Evolutionary conservation across 2,888 invertebrate species (phyloP), one percentile per base, ranked within the genome.

Genomic region (Phragmatobia fuliginosa): DNA sequence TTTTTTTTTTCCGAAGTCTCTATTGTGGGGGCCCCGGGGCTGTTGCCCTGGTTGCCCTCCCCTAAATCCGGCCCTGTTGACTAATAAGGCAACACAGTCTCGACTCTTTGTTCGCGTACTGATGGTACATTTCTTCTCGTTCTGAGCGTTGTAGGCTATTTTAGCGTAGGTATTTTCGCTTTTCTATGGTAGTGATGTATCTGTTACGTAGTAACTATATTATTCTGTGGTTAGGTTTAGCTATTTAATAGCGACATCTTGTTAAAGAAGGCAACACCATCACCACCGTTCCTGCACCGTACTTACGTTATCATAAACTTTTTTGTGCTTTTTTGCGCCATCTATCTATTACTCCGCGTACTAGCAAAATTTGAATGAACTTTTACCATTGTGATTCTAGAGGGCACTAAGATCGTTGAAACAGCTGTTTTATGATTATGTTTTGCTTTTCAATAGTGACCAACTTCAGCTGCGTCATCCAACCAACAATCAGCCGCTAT

Each of bases 341-440:
- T 65, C 65, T 65, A 65, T 36, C 21, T n/a, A 18, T 0, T 16
- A 3, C 4, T 16, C 33, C 0, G 33, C 52, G 33, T 32, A 16
- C 8, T 11, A 64, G 18, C 11, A 25, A 16, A 7, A 25, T 33
- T 49, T 25, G 16, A 36, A 31, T n/a, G 45, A 32, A 21, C 36
- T 67, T 36, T 52, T 62, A 16, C 1, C 21, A 32, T n/a, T 0
- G 2, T 10, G 63, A 10, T 28, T 16, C 56, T 71, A 82, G 82
- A 81, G 79, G 81, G 72, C 79, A 38, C 61, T 72, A 21, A 16
- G 4, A 75, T 73, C 68, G 67, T 56, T 7, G 61, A 80, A 92
- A 89, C 92, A 93, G 93, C 92, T 92, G 92, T 90, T 89, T 75
- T 72, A 72, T 77, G 76, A 84, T 82, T 73, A 84, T 82, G 89